Evolutionary conservation across 92 coral and sea anemone genomes (phyloP).

Genomic region (Phenganax marumi): DNA sequence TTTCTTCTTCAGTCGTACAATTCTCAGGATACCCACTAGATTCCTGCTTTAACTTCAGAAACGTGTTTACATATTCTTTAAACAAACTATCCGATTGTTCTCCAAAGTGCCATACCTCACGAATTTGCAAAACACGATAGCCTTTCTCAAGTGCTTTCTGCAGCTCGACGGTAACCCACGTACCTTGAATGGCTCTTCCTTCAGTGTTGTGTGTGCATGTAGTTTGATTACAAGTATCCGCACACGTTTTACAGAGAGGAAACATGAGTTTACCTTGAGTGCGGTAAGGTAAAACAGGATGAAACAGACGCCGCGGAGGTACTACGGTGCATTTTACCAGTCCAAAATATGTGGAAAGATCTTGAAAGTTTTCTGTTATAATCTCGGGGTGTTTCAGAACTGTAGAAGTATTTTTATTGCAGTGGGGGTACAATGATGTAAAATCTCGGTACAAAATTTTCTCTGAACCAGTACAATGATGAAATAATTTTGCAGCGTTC

Average conservation of each 20-base stretch:
- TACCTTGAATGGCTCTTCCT: conserved; percentile 46
- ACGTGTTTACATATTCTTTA: conserved; percentile 41
- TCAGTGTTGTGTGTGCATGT: conserved; percentile 46
- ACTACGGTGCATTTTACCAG: background rate
- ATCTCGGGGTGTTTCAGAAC: too few species aligned
- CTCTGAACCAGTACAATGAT: background rate
- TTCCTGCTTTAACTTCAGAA: conserved; percentile 55
- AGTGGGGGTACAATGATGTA: too few species aligned
- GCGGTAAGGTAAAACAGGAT: conserved; percentile 43
- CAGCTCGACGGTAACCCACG: conserved; percentile 51
- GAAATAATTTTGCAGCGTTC: too few species aligned
- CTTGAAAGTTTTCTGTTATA: background rate
- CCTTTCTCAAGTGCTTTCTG: too few species aligned
- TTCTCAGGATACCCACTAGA: conserved; percentile 50
- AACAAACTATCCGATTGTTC: conserved; percentile 40
- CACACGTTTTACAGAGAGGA: too few species aligned
- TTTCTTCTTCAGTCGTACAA: conserved; percentile 51
- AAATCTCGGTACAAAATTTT: conserved; percentile 32
- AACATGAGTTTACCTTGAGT: conserved; percentile 38
- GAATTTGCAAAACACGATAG: background rate
- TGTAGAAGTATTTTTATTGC: too few species aligned
- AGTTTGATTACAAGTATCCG: conserved; percentile 42
- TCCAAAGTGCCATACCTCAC: conserved; percentile 55
- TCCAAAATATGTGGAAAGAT: too few species aligned
- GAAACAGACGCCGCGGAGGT: too few species aligned